A percentile compares a stretch with the other conserved stretches of the same genome.
phyloP scores from a whole-genome alignment of 2,888 invertebrate genomes.

The Plagodis dolabraria region DNA sequence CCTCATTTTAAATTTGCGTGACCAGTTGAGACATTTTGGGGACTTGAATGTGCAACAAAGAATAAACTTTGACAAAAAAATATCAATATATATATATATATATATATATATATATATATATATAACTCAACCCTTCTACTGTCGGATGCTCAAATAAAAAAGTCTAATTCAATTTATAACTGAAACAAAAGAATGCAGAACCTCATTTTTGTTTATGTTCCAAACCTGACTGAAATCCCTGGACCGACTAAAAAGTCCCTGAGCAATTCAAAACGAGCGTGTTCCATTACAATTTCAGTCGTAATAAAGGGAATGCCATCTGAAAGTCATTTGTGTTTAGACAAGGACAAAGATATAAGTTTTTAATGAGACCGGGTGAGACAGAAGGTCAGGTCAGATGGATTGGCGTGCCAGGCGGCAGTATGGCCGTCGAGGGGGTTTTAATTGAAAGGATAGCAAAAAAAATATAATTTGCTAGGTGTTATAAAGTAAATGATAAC shows the following conservation, averaged over 20 bases:
- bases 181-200: slow-evolving; percentile 1
- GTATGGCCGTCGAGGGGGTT: slow-evolving; percentile 38
- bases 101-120: no score
- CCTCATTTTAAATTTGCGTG: no score
- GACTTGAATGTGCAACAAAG: no score
- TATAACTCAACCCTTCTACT: no score
- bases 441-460: slow-evolving; percentile 52
- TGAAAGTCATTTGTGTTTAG: slow-evolving; percentile 43
- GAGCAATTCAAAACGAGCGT: slow-evolving; percentile 47
- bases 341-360: slow-evolving; percentile 37
- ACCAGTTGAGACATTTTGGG: no score
- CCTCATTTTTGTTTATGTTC: background rate
- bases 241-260: slow-evolving; percentile 30
- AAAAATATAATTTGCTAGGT: slow-evolving; percentile 24
- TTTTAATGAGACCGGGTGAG: slow-evolving; percentile 27
- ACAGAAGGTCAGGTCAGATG: slow-evolving; percentile 43
- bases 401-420: slow-evolving; percentile 52
- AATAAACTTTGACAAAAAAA: no score
- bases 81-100: no score
- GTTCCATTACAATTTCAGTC: slow-evolving; percentile 51
- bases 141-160: background rate
- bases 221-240: slow-evolving; percentile 1
- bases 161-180: background rate
- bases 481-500: slow-evolving; percentile 7
- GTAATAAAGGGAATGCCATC: slow-evolving; percentile 51